Base-by-base conservation (phyloP, 2,113 vertebrate species). In the Scortum barcoo region DNA sequence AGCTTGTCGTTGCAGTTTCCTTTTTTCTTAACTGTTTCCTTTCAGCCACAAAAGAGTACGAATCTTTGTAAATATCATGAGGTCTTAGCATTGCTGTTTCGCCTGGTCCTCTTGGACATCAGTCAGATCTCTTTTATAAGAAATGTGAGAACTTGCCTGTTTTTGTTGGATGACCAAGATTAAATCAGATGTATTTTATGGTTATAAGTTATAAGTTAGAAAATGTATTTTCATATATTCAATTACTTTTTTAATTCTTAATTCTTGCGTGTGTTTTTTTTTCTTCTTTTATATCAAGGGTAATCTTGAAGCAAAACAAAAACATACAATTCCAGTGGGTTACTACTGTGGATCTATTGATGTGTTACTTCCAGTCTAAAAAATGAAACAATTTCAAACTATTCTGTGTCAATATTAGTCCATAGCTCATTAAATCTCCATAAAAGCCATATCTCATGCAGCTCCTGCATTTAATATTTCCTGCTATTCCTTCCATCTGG, bases 91-190 rank as follows among this genome's bases (percentile, higher is more conserved):
- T 46, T 19, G 72, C 40, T 65, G 26, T 65, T 91, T 70, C 53
- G 72, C 81, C 65, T 90, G 76, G 75, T 83, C 22, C 89, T 90
- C 80, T 73, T 86, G 44, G 72, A 83, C 57, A 76, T 89, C 24
- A 93, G 88, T 80, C 79, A 85, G 22, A 69, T 90, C 40, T 92
- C 70, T n/a, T 88, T 91, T 54, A 88, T 58, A 26, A 28, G 30
- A 61, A 60, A 76, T 44, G 50, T 28, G 36, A 56, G 8, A 26
- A 38, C 26, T 19, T 10, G 20, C 8, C 22, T 24, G 33, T 8
- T 77, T 50, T 4, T 17, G 42, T 76, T 66, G 30, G 28, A 69
- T 51, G 48, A 17, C 14, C 17, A 2, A 38, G 22, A 10, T 56
- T 28, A 36, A 20, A 54, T 24, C 28, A 24, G n/a, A 71, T 54